These are phyloP conservation scores for Bembecia ichneumoniformis DNA, from an alignment of 2,888 invertebrate species.

Conservation along the genomic window DNA sequence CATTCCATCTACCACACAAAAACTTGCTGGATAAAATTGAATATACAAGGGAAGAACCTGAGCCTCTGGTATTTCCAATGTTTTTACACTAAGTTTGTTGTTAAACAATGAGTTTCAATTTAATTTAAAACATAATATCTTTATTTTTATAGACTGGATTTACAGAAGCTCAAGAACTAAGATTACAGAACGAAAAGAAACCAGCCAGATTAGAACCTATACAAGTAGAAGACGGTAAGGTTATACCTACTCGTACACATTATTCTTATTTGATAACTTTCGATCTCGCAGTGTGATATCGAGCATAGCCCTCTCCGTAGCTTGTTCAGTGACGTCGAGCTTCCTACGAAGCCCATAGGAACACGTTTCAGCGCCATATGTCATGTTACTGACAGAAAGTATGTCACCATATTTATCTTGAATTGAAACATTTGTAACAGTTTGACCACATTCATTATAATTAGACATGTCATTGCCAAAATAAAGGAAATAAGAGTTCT, in stretches of 20 bases:
- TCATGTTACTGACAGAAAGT: too few relatives aligned
- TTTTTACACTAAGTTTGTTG: neutral
- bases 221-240: constrained; percentile 22
- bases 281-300: too few relatives aligned
- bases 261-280: too few relatives aligned
- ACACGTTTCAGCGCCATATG: too few relatives aligned
- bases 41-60: constrained; percentile 63
- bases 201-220: constrained; percentile 36
- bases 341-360: too few relatives aligned
- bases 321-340: too few relatives aligned
- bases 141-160: constrained; percentile 64
- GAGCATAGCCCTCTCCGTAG: too few relatives aligned
- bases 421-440: too few relatives aligned
- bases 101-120: neutral
- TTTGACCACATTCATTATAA: too few relatives aligned
- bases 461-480: too few relatives aligned
- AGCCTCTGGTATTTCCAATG: constrained; percentile 69
- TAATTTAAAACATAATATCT: neutral
- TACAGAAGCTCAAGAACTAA: constrained; percentile 51
- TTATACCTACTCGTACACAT: neutral
- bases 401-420: too few relatives aligned
- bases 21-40: constrained; percentile 75
- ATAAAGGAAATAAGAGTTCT: too few relatives aligned
- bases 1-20: constrained; percentile 75
- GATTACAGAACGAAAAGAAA: constrained; percentile 43